Evolutionary conservation across 2,797 vertebrate species (phyloP).

Genomic region (Poeciliopsis infans): DNA sequence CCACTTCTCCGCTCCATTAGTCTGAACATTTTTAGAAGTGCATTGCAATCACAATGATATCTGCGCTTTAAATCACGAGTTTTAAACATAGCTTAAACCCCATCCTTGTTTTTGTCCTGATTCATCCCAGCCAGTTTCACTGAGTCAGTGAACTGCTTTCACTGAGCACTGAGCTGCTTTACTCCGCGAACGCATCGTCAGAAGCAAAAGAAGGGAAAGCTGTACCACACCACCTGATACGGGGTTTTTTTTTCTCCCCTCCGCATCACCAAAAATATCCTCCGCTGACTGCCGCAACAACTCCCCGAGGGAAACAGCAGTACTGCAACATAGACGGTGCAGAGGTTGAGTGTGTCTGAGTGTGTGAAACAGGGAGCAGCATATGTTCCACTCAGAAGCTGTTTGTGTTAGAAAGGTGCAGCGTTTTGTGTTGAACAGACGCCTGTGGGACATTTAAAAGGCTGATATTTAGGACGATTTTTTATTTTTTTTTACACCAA

Average conservation of each 20-base stretch:
- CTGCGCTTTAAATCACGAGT: neutral
- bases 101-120: neutral
- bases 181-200: conserved; percentile 23
- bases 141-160: conserved; percentile 17
- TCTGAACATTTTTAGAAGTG: neutral
- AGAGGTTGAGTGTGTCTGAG: conserved; percentile 33
- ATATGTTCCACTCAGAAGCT: conserved; percentile 1
- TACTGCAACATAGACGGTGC: conserved; percentile 32
- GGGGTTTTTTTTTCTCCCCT: no score
- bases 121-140: conserved; percentile 16
- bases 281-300: conserved; percentile 49
- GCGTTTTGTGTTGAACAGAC: neutral
- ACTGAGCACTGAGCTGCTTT: conserved; percentile 21
- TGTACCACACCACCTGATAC: conserved; percentile 24
- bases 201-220: conserved; percentile 18
- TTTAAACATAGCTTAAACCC: neutral
- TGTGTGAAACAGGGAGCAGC: conserved; percentile 23
- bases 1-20: neutral
- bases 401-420: neutral
- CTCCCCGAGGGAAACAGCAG: conserved; percentile 51
- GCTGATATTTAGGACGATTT: neutral
- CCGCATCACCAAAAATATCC: conserved; percentile 60
- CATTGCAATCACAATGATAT: neutral
- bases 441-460: neutral
- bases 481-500: neutral